Evolutionary conservation across 2,797 vertebrate genomes (phyloP), one percentile per base, ranked within the genome.

Genomic region (Onychomys leucogaster): DNA sequence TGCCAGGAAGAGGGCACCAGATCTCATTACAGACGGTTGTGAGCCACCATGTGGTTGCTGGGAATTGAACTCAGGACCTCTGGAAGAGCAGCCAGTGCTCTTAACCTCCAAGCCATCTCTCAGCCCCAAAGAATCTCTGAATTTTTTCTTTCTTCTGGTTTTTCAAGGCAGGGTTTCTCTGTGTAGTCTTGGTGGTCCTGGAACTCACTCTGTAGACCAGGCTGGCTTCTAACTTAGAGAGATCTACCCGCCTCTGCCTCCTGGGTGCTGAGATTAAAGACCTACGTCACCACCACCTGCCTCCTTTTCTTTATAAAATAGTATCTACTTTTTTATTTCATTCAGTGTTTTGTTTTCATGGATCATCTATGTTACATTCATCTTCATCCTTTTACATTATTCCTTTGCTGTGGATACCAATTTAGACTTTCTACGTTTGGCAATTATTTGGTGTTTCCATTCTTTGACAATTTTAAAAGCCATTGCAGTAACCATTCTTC

Each of bases 331-430:
- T 93, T 29, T 71, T 90, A 46, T 63, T 67, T 96, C 85, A 65
- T 32, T 73, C 27, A 96, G 34, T 16, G 17, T 69, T 92, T 14
- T 46, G 10, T 89, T 93, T 94, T 77, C 13, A 52, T 81, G 34
- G 27, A 6, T 81, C 90, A 75, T 80, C 32, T 5, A 11, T 61
- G 32, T 57, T 90, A 77, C 34, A 80, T 84, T 69, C 67, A n/a
- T 95, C 25, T 7, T 94, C 6, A 16, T 96, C 89, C n/a, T 89
- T 80, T 41, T 63, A 43, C 67, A 29, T 84, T 92, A 89, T 83
- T 94, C 14, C 43, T 89, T 94, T 78, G 46, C 55, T 89, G 29
- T 94, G 61, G 93, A 93, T 80, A 67, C 41, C 69, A 78, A 77
- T 57, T 81, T 17, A 89, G 59, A 52, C 55, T 12, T 87, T 83